These are phyloP conservation scores for Thaleichthys pacificus DNA, from an alignment of 2,797 vertebrate species.

Conservation along the genomic window DNA sequence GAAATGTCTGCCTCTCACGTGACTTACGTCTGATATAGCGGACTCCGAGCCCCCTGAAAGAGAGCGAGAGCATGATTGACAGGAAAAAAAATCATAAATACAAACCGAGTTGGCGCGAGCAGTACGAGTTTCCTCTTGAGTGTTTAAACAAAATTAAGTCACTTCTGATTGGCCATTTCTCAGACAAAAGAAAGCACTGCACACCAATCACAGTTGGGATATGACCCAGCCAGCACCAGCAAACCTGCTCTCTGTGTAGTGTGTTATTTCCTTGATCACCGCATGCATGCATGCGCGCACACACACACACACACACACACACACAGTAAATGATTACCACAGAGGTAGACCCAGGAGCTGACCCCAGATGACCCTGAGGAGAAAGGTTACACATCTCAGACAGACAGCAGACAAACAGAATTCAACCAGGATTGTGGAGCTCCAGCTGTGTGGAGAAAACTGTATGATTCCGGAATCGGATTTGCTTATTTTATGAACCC, in stretches of 20 bases:
- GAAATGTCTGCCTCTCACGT: constrained; percentile 1
- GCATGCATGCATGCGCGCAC: not conserved
- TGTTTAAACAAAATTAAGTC: not conserved
- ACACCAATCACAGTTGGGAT: constrained; percentile 32
- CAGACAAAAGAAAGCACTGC: constrained; percentile 11
- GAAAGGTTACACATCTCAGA: constrained; percentile 55
- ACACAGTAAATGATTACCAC: constrained; percentile 84
- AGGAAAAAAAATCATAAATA: constrained; percentile 16
- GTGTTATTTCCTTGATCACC: not conserved
- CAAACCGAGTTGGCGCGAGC: too few relatives aligned
- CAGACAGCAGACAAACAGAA: not conserved
- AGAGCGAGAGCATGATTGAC: constrained; percentile 29
- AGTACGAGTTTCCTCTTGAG: too few relatives aligned
- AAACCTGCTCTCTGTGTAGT: not conserved
- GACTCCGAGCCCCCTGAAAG: constrained; percentile 86
- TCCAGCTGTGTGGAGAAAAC: too few relatives aligned
- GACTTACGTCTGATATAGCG: constrained; percentile 90
- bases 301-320: constrained; percentile 25
- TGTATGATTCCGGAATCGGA: not conserved
- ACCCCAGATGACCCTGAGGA: constrained; percentile 82
- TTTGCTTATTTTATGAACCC: not conserved
- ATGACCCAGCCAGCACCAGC: constrained; percentile 7
- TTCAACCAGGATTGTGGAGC: not conserved
- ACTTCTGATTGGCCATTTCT: not conserved
- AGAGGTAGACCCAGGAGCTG: constrained; percentile 96